Evolutionary conservation across 2,797 vertebrate genomes (phyloP).

Genomic region (Trachops cirrhosus): DNA sequence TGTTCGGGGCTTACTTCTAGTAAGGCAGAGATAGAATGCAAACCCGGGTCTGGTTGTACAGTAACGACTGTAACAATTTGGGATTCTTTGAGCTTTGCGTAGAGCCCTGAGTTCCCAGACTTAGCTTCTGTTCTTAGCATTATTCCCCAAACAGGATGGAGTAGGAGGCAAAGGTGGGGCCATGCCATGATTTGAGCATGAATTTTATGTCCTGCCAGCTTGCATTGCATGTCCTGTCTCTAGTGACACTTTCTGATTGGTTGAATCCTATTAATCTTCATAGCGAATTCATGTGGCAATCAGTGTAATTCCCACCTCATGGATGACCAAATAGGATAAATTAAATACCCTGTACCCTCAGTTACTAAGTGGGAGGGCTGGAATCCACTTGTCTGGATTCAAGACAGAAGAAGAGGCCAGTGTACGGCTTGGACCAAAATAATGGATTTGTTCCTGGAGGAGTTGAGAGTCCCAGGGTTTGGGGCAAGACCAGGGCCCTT

Average conservation of each 20-base stretch:
- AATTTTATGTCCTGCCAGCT: accelerated
- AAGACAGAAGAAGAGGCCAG: not conserved
- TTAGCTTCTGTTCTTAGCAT: not conserved
- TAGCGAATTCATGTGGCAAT: not conserved
- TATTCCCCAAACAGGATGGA: not conserved
- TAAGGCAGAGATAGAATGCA: not conserved
- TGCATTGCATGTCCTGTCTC: accelerated
- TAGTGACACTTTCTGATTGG: not conserved
- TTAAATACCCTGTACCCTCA: not conserved
- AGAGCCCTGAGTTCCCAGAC: not conserved
- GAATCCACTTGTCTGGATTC: no score
- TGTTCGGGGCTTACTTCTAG: not conserved
- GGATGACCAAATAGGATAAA: no score
- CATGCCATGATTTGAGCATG: accelerated
- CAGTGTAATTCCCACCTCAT: accelerated
- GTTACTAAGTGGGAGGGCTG: no score
- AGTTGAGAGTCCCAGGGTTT: not conserved
- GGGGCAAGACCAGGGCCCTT: not conserved
- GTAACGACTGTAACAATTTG: accelerated
- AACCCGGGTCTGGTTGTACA: accelerated
- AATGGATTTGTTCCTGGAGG: not conserved
- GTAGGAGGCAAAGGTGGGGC: not conserved
- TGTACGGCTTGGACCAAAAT: accelerated
- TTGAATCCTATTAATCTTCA: not conserved
- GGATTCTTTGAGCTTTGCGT: not conserved